Evolutionary conservation across 1,140 invertebrate genomes (phyloP), one percentile per base, ranked within the genome.

Genomic region (Heterodera schachtii): DNA sequence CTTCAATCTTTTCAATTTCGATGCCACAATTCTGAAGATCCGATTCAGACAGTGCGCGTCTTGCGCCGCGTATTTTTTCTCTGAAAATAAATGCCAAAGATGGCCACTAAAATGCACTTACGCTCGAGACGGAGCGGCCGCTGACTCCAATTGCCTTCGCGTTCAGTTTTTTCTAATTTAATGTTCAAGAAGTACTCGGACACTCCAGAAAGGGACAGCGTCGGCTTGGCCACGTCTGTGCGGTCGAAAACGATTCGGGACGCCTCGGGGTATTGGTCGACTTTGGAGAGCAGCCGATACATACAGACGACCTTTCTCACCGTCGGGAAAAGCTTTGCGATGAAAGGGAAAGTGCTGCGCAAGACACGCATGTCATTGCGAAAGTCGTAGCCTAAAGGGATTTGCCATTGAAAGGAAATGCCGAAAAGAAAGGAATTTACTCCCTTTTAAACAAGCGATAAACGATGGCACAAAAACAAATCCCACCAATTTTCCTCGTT

Each of bases 301-400:
- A 81, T 44, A 49, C 80, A 81, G 73, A 81, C 41, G 47, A 81
- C 49, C n/a, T 81, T 66, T 21, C 44, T 66, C 31, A 66, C 57
- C 46, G 71, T 31, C 7, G 11, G 74, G 13, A 79, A 67, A 19
- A 81, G 44, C 19, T 73, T 5, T 13, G 11, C 43, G 43, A 82
- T 49, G 67, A 82, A 82, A 43, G 81, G 64, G 46, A 82, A 82
- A 2, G 79, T 80, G 64, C 81, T 82, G 19, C 31, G 52, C n/a
- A 82, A 52, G 44, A 82, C 81, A 5, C 81, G 79, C 44, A 82
- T 60, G 66, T 82, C 81, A 66, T 82, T 82, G 21, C 46, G 41
- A 70, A 82, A 82, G n/a, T 82, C 81, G 70, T 74, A 82, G 47
- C 81, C 80, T 81, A 21, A 31, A 70, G n/a, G n/a, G n/a, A n/a